Conservation (phyloP, 2,888 invertebrate species). For the Alloscopus bannaensis region DNA sequence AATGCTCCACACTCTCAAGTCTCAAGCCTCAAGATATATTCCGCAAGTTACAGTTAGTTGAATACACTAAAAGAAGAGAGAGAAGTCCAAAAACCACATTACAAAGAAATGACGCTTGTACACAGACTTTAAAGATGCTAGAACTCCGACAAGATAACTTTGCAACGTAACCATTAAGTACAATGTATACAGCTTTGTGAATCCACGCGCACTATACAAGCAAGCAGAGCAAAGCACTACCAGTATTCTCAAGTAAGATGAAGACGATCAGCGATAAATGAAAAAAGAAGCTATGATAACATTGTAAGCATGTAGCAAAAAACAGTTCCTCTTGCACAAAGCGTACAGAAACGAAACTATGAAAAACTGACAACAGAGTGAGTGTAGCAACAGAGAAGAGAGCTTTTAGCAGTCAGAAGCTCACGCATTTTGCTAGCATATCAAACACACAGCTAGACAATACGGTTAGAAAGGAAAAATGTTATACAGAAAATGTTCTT, state of each 20-base stretch:
- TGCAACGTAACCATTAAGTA: conserved; percentile 27
- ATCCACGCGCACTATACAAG: background rate
- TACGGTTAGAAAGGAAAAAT: conserved; percentile 9
- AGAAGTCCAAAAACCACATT: conserved; percentile 12
- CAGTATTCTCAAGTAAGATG: background rate
- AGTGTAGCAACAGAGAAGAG: conserved; percentile 5
- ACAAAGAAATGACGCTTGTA: conserved; percentile 12
- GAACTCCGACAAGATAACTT: conserved; percentile 31
- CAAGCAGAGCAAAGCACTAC: background rate
- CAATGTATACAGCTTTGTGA: conserved; percentile 2
- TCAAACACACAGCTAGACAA: background rate
- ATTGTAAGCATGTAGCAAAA: conserved; percentile 6
- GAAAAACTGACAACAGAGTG: background rate
- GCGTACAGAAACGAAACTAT: background rate
- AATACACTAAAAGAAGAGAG: conserved; percentile 17
- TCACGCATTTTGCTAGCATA: conserved; percentile 27
- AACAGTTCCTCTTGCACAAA: no score
- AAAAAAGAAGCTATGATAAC: conserved; percentile 15
- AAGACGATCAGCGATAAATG: conserved; percentile 1
- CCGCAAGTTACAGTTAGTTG: conserved; percentile 48
- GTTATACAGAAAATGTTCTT: conserved; percentile 2
- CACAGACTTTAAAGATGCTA: background rate
- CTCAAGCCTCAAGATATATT: no score
- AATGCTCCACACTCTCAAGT: no score
- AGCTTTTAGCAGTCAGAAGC: conserved; percentile 22